A percentile compares a stretch with the other conserved stretches of the same genome.
phyloP scores from a whole-genome alignment of 2,797 vertebrate genomes.

The Poeciliopsis infans region DNA sequence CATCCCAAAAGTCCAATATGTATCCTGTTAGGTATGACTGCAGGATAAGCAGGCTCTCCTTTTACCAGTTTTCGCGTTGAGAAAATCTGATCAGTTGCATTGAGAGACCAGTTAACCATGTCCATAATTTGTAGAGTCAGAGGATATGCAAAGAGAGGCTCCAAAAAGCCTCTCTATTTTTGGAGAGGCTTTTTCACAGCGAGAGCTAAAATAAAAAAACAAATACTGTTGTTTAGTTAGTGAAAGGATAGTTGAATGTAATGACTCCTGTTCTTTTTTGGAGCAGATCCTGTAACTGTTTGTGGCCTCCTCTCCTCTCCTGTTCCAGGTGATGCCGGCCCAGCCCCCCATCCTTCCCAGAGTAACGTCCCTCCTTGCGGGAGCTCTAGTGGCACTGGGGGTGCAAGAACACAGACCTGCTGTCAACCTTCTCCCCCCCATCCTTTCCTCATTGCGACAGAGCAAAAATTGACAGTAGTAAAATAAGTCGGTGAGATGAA shows the following conservation, averaged over 20 bases:
- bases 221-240: too few relatives aligned
- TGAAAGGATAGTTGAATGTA: background rate
- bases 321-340: constrained; percentile 86
- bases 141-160: too few relatives aligned
- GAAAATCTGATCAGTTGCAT: too few relatives aligned
- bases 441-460: constrained; percentile 72
- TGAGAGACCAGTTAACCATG: too few relatives aligned
- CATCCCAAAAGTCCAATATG: too few relatives aligned
- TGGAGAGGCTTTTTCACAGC: too few relatives aligned
- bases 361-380: constrained; percentile 82
- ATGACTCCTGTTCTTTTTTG: background rate
- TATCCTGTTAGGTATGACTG: too few relatives aligned
- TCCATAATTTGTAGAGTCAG: too few relatives aligned
- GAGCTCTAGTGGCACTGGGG: constrained; percentile 84
- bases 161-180: too few relatives aligned
- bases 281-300: background rate
- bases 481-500: background rate
- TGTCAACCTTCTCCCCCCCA: constrained; percentile 81
- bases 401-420: constrained; percentile 84
- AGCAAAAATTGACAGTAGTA: constrained; percentile 55
- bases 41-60: too few relatives aligned
- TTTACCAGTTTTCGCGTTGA: too few relatives aligned
- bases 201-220: too few relatives aligned
- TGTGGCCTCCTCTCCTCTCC: background rate
- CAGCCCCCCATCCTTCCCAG: constrained; percentile 79